Percentiles rank a stretch among this genome's conserved stretches.
phyloP scores from a whole-genome alignment of 2,888 invertebrate genomes.

The Serripes groenlandicus region DNA sequence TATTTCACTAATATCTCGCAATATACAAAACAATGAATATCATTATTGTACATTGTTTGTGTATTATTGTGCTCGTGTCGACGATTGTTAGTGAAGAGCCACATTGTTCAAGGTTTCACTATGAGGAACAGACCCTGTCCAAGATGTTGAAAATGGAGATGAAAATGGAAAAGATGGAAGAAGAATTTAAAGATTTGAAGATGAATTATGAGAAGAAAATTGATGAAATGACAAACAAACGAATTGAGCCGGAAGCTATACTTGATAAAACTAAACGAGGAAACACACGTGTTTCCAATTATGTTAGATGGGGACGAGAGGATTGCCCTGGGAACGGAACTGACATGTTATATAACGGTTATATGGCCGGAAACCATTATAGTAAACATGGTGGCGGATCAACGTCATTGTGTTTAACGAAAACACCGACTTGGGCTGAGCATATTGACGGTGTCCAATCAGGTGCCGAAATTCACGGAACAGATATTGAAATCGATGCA shows the following conservation, averaged over 20 bases:
- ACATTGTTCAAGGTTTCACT: slow-evolving; percentile 10
- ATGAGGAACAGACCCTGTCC: slow-evolving; percentile 4
- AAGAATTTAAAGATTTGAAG: background rate
- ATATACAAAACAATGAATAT: no score
- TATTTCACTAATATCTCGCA: no score
- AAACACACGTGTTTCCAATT: background rate
- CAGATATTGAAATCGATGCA: background rate
- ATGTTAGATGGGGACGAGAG: background rate
- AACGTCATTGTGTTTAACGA: slow-evolving; percentile 21
- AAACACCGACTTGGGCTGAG: slow-evolving; percentile 28
- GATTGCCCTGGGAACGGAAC: slow-evolving; percentile 3
- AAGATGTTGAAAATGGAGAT: slow-evolving; percentile 13
- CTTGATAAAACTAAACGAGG: no score
- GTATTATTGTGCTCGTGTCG: background rate
- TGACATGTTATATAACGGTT: background rate
- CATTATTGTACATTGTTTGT: no score
- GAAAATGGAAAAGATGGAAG: background rate
- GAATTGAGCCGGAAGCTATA: no score
- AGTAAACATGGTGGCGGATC: slow-evolving; percentile 15
- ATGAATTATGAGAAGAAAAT: background rate
- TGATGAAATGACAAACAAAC: no score
- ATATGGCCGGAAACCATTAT: background rate
- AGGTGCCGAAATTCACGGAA: slow-evolving; percentile 3
- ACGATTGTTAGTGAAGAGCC: background rate
- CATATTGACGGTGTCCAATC: slow-evolving; percentile 12